A percentile compares a stretch with the other conserved stretches of the same genome.
These are phyloP conservation scores for Caradrina clavipalpis DNA, from an alignment of 2,888 invertebrate species.

Conservation along the genomic window DNA sequence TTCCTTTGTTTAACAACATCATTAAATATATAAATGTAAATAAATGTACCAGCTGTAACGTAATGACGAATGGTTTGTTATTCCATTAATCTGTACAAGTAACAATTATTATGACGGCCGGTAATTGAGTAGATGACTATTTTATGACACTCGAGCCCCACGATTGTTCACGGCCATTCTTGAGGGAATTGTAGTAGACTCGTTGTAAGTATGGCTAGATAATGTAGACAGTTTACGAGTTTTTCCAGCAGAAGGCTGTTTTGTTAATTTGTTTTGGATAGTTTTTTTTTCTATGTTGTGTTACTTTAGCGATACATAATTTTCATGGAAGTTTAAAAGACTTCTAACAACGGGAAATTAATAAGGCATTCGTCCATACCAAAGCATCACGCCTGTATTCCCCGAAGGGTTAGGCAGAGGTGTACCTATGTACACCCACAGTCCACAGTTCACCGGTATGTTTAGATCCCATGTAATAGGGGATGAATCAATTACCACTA, in stretches of 20 bases:
- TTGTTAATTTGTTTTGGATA: neutral
- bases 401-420: too few species aligned
- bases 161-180: conserved; percentile 6
- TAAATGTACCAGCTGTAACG: conserved; percentile 16
- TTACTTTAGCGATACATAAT: too few species aligned
- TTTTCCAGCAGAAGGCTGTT: neutral
- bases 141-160: conserved; percentile 40
- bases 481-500: too few species aligned
- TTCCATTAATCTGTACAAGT: conserved; percentile 46
- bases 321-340: too few species aligned
- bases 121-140: conserved; percentile 41
- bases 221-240: conserved; percentile 11
- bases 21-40: conserved; percentile 23
- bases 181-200: conserved; percentile 16
- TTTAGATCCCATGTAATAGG: too few species aligned
- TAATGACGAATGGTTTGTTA: conserved; percentile 36
- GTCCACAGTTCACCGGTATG: too few species aligned
- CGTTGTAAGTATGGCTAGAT: conserved; percentile 5
- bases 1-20: conserved; percentile 32
- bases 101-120: conserved; percentile 45
- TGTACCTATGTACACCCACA: too few species aligned
- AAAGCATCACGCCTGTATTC: too few species aligned
- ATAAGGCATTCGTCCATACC: too few species aligned
- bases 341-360: too few species aligned
- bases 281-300: neutral